Evolutionary conservation across 2,113 vertebrate species (phyloP).

Genomic region (Cyanocitta stelleri): DNA sequence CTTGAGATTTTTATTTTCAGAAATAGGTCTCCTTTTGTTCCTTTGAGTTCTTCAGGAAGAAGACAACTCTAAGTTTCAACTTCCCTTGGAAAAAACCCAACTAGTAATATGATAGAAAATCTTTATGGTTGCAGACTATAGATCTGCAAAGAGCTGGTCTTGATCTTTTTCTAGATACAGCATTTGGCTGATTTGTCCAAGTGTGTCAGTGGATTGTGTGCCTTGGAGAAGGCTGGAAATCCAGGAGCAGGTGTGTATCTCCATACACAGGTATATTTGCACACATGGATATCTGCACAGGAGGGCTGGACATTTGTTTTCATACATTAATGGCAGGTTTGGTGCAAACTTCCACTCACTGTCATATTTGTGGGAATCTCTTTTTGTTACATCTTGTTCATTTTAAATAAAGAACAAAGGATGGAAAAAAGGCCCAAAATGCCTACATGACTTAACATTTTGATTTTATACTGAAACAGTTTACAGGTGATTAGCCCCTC

Average conservation of each 20-base stretch:
- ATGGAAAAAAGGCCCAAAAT: not conserved
- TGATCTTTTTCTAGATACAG: conserved; percentile 3
- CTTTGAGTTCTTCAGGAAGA: not conserved
- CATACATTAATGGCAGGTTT: not conserved
- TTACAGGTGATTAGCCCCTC: not conserved
- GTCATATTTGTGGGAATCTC: not conserved
- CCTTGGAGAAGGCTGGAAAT: not conserved
- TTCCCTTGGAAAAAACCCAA: not conserved
- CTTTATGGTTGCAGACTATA: not conserved
- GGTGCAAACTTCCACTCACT: not conserved
- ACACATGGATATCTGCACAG: not conserved
- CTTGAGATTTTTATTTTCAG: not conserved
- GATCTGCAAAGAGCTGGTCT: not conserved
- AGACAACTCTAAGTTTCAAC: not conserved
- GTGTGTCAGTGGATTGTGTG: not conserved
- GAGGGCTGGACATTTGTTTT: not conserved
- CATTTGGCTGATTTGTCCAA: not conserved
- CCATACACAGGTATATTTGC: not conserved
- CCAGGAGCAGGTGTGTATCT: not conserved
- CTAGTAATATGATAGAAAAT: not conserved
- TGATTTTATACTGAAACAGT: not conserved
- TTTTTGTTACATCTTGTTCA: not conserved
- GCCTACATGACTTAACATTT: not conserved
- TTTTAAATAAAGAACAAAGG: not conserved
- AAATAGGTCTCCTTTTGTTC: not conserved